Base-by-base conservation (phyloP, 92 coral and sea anemone genomes). In the Parazoanthus darwini region DNA sequence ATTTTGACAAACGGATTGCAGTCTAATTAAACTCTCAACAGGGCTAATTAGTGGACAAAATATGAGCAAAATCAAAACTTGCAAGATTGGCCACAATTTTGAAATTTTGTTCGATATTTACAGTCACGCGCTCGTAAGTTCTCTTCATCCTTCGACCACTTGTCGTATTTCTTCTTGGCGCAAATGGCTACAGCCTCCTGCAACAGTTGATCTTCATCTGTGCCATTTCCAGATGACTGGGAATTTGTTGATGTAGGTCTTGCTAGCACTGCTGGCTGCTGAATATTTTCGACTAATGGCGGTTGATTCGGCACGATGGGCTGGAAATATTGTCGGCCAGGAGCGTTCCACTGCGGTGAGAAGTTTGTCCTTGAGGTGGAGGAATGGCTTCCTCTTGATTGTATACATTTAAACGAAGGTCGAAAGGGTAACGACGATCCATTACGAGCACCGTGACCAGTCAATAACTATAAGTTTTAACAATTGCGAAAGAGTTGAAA, bases 301-400 rank as follows among this genome's bases (percentile, higher is more conserved):
- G 77, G 77, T 73, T n/a, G 77, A 73, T 73, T 73, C 42, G 22
- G 77, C 77, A 73, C 22, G 77, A 73, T 73, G 77, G 77, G 77
- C 43, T 73, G 77, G 77, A 73, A 73, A 73, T 73, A 73, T 73
- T 25, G 77, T 73, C n/a, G n/a, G n/a, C n/a, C n/a, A n/a, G n/a
- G n/a, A n/a, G n/a, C n/a, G n/a, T n/a, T n/a, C n/a, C n/a, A n/a
- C n/a, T n/a, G n/a, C n/a, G n/a, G n/a, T n/a, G n/a, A n/a, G n/a
- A n/a, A n/a, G n/a, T n/a, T n/a, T n/a, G n/a, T n/a, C 16, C 42
- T 73, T 73, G 42, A 25, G 36, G 75, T 70, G 75, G 42, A 72
- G 77, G 77, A 72, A 72, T 72, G 42, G 38, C 77, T 72, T 72
- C 77, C 77, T 72, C 77, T 72, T 72, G 77, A 72, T 72, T 72